Evolutionary conservation across 64 coral and sea anemone genomes (phyloP), one percentile per base, ranked within the genome.

Genomic region (Stichodactyla mertensii): DNA sequence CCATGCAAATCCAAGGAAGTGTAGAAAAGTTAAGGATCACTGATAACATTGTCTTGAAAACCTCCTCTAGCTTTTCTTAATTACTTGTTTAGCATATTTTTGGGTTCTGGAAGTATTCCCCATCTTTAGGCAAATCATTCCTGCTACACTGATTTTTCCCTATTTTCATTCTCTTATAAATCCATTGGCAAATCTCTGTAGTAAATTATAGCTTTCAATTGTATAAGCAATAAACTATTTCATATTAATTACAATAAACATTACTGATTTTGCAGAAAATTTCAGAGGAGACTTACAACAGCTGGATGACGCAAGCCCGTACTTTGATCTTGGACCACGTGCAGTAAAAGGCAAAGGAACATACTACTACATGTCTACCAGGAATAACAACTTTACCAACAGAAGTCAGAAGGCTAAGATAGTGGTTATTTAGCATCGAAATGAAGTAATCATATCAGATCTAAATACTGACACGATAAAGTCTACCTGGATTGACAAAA

Each of bases 371-470:
- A 98, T 98, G 93, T 92, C 89, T 22, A 94, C 96, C 3, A 89
- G 96, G 24, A 98, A 98, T 77, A 98, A 98, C 55, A 95, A 94
- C 85, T 98, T 98, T 77, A 92, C 96, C 15, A 98, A 98, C 74
- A 89, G 96, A 16, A 92, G 96, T 52, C 96, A 98, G 70, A 98
- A 98, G 62, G 96, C 90, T n/a, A 88, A 87, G 31, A 94, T 98
- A 51, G 78, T 81, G 18, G 78, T 81, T n/a, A 81, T 52, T 51
- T 81, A 81, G 78, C 78, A 81, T 51, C 13, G 28, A 81, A 81
- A 7, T 16, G 28, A 5, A 81, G 20, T 66, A 18, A n/a, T n/a
- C 7, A 18, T 20, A 7, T 66, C 19, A n/a, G 9, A n/a, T n/a
- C 5, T 66, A 66, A 22, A n/a, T 66, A 22, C 18, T 5, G 19